Percentiles rank a stretch among this genome's conserved stretches.
Conservation (phyloP, 1,140 invertebrate species). For the Drosophila elegans region DNA sequence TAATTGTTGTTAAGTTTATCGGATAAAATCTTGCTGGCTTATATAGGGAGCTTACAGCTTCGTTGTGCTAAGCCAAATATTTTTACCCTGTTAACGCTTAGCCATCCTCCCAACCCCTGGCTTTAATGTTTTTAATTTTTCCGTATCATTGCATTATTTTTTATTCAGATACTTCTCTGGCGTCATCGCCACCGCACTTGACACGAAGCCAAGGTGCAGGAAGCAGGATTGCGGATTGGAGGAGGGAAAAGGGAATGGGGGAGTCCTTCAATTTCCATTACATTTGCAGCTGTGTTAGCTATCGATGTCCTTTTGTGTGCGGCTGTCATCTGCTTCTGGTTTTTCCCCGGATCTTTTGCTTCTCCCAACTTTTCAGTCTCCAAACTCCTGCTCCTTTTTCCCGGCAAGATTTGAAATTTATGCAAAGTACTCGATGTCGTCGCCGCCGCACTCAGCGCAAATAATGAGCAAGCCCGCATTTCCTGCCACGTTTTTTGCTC, state of each 20-base stretch:
- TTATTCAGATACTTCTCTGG: slow-evolving; percentile 55
- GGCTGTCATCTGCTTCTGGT: slow-evolving; percentile 68
- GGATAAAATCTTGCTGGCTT: neutral
- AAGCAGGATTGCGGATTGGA: slow-evolving; percentile 5
- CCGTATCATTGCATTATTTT: slow-evolving; percentile 81
- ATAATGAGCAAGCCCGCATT: slow-evolving; percentile 83
- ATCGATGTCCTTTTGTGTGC: slow-evolving; percentile 81
- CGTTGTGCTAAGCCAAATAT: neutral
- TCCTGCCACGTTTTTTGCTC: slow-evolving; percentile 77
- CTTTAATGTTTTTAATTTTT: slow-evolving; percentile 81
- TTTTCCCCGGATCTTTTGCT: slow-evolving; percentile 31
- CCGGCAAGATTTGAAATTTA: slow-evolving; percentile 77
- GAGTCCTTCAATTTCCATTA: slow-evolving; percentile 80
- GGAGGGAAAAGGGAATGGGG: neutral
- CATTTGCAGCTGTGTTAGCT: slow-evolving; percentile 74
- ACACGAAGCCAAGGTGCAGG: slow-evolving; percentile 66
- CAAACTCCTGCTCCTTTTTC: slow-evolving; percentile 27
- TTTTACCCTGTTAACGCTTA: slow-evolving; percentile 20
- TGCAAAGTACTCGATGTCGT: slow-evolving; percentile 79
- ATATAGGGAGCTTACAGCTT: neutral
- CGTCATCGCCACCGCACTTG: slow-evolving; percentile 57
- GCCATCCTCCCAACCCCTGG: slow-evolving; percentile 3
- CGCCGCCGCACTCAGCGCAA: slow-evolving; percentile 76
- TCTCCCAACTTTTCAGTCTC: slow-evolving; percentile 20
- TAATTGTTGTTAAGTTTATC: neutral